phyloP scores from a whole-genome alignment of 2,888 invertebrate species.

The Noctua fimbriata region DNA sequence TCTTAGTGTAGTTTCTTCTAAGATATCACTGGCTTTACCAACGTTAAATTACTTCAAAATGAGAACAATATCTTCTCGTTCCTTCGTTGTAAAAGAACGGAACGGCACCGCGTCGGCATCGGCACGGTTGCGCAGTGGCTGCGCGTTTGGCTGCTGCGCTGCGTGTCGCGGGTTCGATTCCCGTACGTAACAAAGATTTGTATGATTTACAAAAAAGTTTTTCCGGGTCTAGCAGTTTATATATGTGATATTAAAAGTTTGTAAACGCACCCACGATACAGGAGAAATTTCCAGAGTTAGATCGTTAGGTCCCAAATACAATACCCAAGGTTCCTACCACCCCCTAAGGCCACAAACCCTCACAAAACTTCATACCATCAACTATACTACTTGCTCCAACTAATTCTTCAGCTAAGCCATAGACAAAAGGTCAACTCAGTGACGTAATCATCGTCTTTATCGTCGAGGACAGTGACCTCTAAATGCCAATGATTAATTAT shows the following conservation, averaged over 20 bases:
- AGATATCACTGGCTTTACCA: too few species aligned
- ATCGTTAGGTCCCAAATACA: background rate
- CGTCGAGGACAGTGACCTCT: slow-evolving; percentile 39
- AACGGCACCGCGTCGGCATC: too few species aligned
- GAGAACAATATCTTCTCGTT: background rate
- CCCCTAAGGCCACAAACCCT: background rate
- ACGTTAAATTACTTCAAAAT: background rate
- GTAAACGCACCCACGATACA: too few species aligned
- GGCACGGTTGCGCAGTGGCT: too few species aligned
- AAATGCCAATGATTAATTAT: slow-evolving; percentile 59
- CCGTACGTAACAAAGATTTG: too few species aligned
- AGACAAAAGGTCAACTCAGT: slow-evolving; percentile 54
- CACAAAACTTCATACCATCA: background rate
- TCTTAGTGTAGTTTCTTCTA: background rate
- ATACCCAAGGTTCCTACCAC: background rate
- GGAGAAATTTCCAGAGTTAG: too few species aligned
- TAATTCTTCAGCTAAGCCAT: slow-evolving; percentile 30
- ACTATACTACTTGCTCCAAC: slow-evolving; percentile 1
- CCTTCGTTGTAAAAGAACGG: too few species aligned
- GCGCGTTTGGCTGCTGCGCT: too few species aligned
- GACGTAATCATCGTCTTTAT: slow-evolving; percentile 46
- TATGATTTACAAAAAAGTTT: too few species aligned
- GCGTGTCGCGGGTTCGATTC: too few species aligned
- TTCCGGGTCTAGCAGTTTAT: too few species aligned
- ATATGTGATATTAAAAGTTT: too few species aligned